Conservation (phyloP, 2,888 invertebrate genomes). For the Ptilodon capucinus region DNA sequence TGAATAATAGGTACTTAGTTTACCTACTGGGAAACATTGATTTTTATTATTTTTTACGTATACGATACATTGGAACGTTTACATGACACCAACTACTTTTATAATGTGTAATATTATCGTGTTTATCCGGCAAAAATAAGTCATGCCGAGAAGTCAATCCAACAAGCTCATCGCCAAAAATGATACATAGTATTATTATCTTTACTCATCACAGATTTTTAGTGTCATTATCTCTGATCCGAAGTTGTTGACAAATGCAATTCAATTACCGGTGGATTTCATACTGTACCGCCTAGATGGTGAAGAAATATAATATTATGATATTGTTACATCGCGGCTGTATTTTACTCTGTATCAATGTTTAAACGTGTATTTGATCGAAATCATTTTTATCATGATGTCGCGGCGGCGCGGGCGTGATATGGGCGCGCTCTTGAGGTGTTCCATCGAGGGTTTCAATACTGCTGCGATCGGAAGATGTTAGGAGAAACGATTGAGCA, state of each 20-base stretch:
- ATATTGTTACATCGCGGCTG: background rate
- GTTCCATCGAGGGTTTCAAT: slow-evolving; percentile 69
- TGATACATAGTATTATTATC: no score
- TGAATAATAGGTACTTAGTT: slow-evolving; percentile 26
- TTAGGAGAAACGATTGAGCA: slow-evolving; percentile 58
- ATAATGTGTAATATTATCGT: background rate
- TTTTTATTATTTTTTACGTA: slow-evolving; percentile 45
- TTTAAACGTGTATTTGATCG: slow-evolving; percentile 85
- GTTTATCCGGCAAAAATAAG: no score
- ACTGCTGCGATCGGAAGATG: slow-evolving; percentile 74
- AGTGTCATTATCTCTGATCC: background rate
- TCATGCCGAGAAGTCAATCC: no score
- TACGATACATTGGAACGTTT: slow-evolving; percentile 52
- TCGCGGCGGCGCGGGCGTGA: slow-evolving; percentile 65
- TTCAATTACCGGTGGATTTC: no score
- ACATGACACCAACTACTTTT: slow-evolving; percentile 11
- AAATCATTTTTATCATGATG: slow-evolving; percentile 60
- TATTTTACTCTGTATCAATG: no score
- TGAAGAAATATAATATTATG: background rate
- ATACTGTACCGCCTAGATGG: background rate
- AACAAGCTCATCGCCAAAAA: no score
- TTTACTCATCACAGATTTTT: background rate
- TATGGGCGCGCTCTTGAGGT: slow-evolving; percentile 55
- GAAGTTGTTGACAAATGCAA: background rate
- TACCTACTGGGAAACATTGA: slow-evolving; percentile 19